Conservation (phyloP, 2,888 invertebrate genomes). For the Odontocerum albicorne region DNA sequence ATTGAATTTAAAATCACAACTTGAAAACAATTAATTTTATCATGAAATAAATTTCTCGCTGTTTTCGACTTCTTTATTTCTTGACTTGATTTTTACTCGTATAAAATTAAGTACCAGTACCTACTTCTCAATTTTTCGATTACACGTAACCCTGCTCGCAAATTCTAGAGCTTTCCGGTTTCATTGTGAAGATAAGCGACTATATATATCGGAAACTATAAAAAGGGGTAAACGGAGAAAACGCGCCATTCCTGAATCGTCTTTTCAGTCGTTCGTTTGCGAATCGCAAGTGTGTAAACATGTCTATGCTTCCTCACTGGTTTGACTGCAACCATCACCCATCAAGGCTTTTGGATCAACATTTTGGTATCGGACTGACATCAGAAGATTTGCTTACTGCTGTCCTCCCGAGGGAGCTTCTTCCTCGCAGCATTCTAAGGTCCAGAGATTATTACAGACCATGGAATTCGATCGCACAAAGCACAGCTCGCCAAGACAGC, state of each 20-base stretch:
- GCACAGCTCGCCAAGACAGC: conserved; percentile 1
- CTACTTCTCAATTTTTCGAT: too few species aligned
- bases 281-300: neutral
- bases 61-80: too few species aligned
- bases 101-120: too few species aligned
- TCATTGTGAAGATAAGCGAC: too few species aligned
- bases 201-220: neutral
- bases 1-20: too few species aligned
- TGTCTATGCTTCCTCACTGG: conserved; percentile 10
- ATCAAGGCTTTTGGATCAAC: conserved; percentile 16
- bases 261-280: neutral
- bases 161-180: too few species aligned
- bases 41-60: too few species aligned
- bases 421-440: neutral
- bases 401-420: neutral
- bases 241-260: neutral
- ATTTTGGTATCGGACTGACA: conserved; percentile 10
- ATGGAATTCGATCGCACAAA: too few species aligned
- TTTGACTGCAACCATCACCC: conserved; percentile 5
- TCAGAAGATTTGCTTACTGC: conserved; percentile 14
- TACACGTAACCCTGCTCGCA: neutral
- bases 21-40: too few species aligned
- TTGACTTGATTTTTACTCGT: too few species aligned
- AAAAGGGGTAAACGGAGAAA: neutral
- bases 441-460: conserved; percentile 13